Evolutionary conservation across 2,113 vertebrate genomes (phyloP).

Genomic region (Oncorhynchus keta): DNA sequence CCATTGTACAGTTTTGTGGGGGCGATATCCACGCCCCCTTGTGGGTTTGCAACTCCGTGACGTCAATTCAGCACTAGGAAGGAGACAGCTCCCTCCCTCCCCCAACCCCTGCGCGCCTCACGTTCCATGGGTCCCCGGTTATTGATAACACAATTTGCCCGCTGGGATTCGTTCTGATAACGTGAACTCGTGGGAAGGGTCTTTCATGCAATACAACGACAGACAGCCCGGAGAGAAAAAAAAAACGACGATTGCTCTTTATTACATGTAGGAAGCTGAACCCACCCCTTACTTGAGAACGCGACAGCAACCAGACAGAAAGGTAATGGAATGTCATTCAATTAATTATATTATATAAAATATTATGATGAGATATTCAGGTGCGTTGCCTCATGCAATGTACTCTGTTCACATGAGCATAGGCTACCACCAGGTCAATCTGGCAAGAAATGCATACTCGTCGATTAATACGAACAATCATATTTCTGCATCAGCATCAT

Average conservation of each 20-base stretch:
- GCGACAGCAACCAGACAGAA: slow-evolving; percentile 68
- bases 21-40: slow-evolving; percentile 57
- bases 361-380: slow-evolving; percentile 13
- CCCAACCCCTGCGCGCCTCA: slow-evolving; percentile 66
- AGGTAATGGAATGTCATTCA: slow-evolving; percentile 71
- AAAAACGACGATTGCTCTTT: slow-evolving; percentile 41
- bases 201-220: slow-evolving; percentile 34
- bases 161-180: slow-evolving; percentile 67
- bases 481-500: slow-evolving; percentile 46
- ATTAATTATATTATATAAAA: slow-evolving; percentile 36
- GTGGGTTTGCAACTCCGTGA: slow-evolving; percentile 63
- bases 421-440: slow-evolving; percentile 42
- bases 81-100: slow-evolving; percentile 68
- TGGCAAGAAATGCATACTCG: slow-evolving; percentile 12
- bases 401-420: slow-evolving; percentile 50
- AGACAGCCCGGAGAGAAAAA: slow-evolving; percentile 32
- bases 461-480: slow-evolving; percentile 53
- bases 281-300: slow-evolving; percentile 70
- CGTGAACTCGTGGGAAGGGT: slow-evolving; percentile 52
- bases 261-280: slow-evolving; percentile 55
- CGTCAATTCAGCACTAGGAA: slow-evolving; percentile 78
- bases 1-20: slow-evolving; percentile 15
- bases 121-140: slow-evolving; percentile 69
- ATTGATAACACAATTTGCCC: slow-evolving; percentile 70
- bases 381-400: slow-evolving; percentile 33